A percentile compares a stretch with the other conserved stretches of the same genome.
Conservation (phyloP, 2,888 invertebrate genomes). For the Tenodera sinensis region DNA sequence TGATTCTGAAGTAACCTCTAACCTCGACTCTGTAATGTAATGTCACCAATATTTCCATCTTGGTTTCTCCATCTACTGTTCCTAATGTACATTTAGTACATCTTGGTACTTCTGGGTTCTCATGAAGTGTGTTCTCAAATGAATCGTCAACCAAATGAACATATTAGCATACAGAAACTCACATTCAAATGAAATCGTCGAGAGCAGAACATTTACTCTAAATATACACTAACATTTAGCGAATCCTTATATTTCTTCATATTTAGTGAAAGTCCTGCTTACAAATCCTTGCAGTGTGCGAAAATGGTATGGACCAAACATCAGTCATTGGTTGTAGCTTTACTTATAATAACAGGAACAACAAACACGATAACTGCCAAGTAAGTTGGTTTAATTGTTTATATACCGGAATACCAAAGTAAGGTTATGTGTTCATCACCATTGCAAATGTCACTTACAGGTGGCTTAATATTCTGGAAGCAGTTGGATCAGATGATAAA, state of each 20-base stretch:
- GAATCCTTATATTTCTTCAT: too few relatives aligned
- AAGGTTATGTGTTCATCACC: too few relatives aligned
- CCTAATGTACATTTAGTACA: too few relatives aligned
- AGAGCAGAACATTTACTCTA: neutral
- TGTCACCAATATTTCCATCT: too few relatives aligned
- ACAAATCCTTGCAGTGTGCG: too few relatives aligned
- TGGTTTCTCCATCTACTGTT: too few relatives aligned
- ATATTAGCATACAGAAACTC: neutral
- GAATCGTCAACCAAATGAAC: too few relatives aligned
- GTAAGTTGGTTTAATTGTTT: slow-evolving; percentile 48
- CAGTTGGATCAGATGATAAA: slow-evolving; percentile 63
- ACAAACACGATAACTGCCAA: slow-evolving; percentile 83
- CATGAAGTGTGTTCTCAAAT: too few relatives aligned
- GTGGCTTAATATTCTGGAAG: slow-evolving; percentile 75
- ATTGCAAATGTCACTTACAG: slow-evolving; percentile 46
- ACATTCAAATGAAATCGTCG: neutral
- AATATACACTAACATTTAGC: neutral
- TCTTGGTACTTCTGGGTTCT: too few relatives aligned
- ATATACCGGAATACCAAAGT: neutral
- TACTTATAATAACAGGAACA: slow-evolving; percentile 82
- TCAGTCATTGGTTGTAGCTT: slow-evolving; percentile 63
- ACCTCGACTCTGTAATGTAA: too few relatives aligned
- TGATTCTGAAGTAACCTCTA: too few relatives aligned
- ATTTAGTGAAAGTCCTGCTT: neutral
- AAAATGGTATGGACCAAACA: slow-evolving; percentile 71